Evolutionary conservation across 2,797 vertebrate species (phyloP), one percentile per base, ranked within the genome.

Genomic region (Artibeus lituratus): DNA sequence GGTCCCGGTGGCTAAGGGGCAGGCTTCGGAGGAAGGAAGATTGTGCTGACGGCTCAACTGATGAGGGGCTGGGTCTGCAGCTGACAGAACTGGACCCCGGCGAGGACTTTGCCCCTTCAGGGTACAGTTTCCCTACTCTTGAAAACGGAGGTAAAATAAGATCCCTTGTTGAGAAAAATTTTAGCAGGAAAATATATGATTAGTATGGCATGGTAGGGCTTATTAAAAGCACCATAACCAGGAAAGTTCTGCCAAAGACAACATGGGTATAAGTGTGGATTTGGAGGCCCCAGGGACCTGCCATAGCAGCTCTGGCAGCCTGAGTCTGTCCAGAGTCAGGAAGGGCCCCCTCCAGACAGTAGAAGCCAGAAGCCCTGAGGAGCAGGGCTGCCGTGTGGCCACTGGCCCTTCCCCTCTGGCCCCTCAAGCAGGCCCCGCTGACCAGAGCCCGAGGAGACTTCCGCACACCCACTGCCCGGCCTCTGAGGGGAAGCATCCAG

Each of bases 31-130:
- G 53, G 44, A 18, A 7, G 7, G 26, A 47, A 22, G 19, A n/a
- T 2, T 7, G 6, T 5, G 32, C 26, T 7, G 4, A 44, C 2
- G 5, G 49, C 18, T 12, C 49, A 9, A 6, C 0, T 1, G 39
- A 39, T 18, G 29, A 74, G 70, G 65, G 26, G 2, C 15, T n/a
- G 69, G 15, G 3, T 65, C 67, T 74, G 44, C 73, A 37, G 42
- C 87, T 47, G 78, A 77, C 83, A 42, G n/a, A 49, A 49, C 67
- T 11, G 55, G 32, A 37, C 86, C 82, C 35, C 8, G 62, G 26
- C 42, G 78, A 7, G 24, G 55, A 65, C 44, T 62, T 89, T 15
- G 4, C 55, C 4, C 4, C 57, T 73, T 67, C 74, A 21, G 69
- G 77, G 32, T 49, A 57, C 85, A 7, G 19, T 89, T 80, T 59